Conservation (phyloP, 2,113 vertebrate genomes). For the Orthonyx spaldingii region DNA sequence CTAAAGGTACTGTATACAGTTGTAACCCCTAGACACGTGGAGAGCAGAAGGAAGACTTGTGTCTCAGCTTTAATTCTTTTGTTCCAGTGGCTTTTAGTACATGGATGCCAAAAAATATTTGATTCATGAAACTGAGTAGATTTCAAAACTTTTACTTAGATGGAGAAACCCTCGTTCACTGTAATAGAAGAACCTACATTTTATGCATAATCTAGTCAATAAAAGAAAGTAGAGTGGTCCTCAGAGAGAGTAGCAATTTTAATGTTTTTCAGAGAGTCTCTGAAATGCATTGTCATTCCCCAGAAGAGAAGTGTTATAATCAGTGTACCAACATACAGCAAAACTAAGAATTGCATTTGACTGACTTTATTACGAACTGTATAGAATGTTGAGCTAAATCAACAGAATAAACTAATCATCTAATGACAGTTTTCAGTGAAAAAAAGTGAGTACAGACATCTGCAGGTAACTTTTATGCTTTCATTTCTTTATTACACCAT, state of each 20-base stretch:
- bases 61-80: neutral
- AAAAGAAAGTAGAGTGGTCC: neutral
- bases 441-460: neutral
- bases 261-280: neutral
- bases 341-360: neutral
- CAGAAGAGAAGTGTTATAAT: neutral
- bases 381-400: neutral
- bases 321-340: neutral
- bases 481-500: neutral
- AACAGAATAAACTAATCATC: neutral
- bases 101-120: neutral
- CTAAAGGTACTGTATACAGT: neutral
- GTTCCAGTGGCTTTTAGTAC: neutral
- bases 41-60: neutral
- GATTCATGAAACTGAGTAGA: neutral
- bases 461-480: neutral
- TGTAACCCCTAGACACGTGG: neutral
- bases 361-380: neutral
- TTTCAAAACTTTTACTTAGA: neutral
- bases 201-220: neutral
- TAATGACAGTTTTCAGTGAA: neutral
- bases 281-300: neutral
- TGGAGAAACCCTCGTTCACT: neutral
- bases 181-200: neutral
- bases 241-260: neutral